Percentiles rank a stretch among this genome's conserved stretches.
Evolutionary conservation across 2,888 invertebrate species (phyloP).

Genomic region (Mimas tiliae): DNA sequence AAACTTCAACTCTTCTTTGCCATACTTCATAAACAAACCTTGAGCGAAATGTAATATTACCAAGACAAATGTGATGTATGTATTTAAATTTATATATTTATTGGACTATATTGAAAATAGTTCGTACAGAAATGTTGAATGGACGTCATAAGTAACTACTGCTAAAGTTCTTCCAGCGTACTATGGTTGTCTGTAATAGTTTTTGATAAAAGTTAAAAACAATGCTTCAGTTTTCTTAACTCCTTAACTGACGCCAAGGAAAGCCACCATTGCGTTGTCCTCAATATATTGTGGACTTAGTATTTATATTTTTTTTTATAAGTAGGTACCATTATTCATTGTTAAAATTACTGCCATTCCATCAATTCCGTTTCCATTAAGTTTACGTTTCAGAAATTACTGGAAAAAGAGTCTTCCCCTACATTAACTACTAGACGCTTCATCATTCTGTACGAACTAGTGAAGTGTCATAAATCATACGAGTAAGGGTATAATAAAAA

Average conservation of each 20-base stretch:
- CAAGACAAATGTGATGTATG: constrained; percentile 17
- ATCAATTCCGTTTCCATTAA: background rate
- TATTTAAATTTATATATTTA: constrained; percentile 14
- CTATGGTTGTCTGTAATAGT: background rate
- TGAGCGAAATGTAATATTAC: background rate
- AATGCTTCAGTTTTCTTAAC: too few species aligned
- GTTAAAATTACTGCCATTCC: too few species aligned
- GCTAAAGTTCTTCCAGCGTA: background rate
- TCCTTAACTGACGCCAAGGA: too few species aligned
- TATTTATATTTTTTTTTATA: background rate
- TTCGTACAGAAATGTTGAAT: constrained; percentile 8
- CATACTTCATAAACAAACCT: background rate
- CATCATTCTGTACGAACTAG: constrained; percentile 6
- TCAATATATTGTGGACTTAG: too few species aligned
- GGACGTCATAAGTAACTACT: background rate
- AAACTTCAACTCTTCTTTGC: background rate
- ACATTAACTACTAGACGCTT: background rate
- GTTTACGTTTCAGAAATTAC: background rate
- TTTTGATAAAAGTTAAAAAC: background rate
- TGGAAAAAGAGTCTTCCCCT: background rate
- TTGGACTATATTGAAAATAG: background rate
- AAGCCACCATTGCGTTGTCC: too few species aligned
- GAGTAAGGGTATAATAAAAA: constrained; percentile 38
- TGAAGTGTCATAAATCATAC: constrained; percentile 19
- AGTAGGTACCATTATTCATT: too few species aligned